These are phyloP conservation scores for Sebastiscus tertius DNA, from an alignment of 2,797 vertebrate genomes.

Conservation along the genomic window DNA sequence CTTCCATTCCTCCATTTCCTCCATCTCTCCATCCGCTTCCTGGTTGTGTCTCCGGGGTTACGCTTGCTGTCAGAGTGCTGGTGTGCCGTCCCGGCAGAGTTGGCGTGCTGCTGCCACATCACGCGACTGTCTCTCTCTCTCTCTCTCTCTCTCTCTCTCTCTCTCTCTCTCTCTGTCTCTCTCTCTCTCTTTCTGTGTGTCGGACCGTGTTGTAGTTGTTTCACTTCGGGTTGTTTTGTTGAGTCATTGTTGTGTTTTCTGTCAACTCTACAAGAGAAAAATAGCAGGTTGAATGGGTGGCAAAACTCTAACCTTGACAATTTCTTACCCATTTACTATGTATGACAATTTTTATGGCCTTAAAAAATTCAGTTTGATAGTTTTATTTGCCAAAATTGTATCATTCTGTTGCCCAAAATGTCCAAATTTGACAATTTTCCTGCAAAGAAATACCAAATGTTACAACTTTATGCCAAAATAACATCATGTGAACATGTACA, in stretches of 20 bases:
- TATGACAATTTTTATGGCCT: background rate
- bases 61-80: conserved; percentile 47
- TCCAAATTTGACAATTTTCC: background rate
- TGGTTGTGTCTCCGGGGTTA: conserved; percentile 63
- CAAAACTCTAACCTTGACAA: background rate
- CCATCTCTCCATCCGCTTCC: conserved; percentile 66
- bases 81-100: conserved; percentile 22
- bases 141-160: background rate
- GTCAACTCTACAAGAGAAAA: background rate
- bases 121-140: background rate
- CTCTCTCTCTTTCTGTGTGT: too few relatives aligned
- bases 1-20: background rate
- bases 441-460: background rate
- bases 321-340: too few relatives aligned
- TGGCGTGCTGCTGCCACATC: conserved; percentile 26
- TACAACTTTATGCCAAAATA: background rate
- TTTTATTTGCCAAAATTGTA: too few relatives aligned
- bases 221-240: background rate
- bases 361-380: background rate
- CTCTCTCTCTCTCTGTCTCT: too few relatives aligned
- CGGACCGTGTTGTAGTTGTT: background rate
- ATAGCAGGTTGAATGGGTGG: background rate
- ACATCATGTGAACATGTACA: background rate
- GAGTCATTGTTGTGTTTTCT: conserved; percentile 2
- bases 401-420: background rate